Evolutionary conservation across 2,888 invertebrate genomes (phyloP).

Genomic region (Baronia brevicornis): DNA sequence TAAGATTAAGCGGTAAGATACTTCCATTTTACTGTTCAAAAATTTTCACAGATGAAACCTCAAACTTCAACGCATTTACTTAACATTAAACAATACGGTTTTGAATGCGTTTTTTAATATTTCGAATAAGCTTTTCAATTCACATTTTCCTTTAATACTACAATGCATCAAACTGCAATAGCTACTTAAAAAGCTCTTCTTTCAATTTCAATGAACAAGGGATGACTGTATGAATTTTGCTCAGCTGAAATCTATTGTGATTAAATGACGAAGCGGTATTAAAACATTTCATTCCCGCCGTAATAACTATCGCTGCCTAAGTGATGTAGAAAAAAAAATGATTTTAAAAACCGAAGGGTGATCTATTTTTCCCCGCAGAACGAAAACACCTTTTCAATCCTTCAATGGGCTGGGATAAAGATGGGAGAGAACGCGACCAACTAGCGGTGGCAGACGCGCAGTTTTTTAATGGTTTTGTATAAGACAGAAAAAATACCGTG

Average conservation of each 20-base stretch:
- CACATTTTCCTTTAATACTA: too few species aligned
- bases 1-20: slow-evolving; percentile 9
- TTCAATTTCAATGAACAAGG: slow-evolving; percentile 49
- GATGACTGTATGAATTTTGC: slow-evolving; percentile 63
- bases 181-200: slow-evolving; percentile 30
- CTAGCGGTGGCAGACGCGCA: slow-evolving; percentile 56
- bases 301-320: slow-evolving; percentile 74
- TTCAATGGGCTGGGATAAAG: slow-evolving; percentile 62
- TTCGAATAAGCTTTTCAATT: too few species aligned
- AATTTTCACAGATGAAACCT: slow-evolving; percentile 3
- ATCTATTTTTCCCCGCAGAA: slow-evolving; percentile 65
- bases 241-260: slow-evolving; percentile 53
- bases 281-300: slow-evolving; percentile 61
- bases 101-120: too few species aligned
- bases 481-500: slow-evolving; percentile 71
- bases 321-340: slow-evolving; percentile 57
- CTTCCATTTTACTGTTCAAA: slow-evolving; percentile 1
- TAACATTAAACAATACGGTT: too few species aligned
- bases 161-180: slow-evolving; percentile 31
- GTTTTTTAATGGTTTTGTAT: slow-evolving; percentile 70
- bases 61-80: too few species aligned
- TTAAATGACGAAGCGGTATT: slow-evolving; percentile 70
- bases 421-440: slow-evolving; percentile 55
- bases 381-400: slow-evolving; percentile 76
- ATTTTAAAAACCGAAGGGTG: slow-evolving; percentile 63